Conservation (phyloP, 2,888 invertebrate genomes). For the Drosophila kanekoi region DNA sequence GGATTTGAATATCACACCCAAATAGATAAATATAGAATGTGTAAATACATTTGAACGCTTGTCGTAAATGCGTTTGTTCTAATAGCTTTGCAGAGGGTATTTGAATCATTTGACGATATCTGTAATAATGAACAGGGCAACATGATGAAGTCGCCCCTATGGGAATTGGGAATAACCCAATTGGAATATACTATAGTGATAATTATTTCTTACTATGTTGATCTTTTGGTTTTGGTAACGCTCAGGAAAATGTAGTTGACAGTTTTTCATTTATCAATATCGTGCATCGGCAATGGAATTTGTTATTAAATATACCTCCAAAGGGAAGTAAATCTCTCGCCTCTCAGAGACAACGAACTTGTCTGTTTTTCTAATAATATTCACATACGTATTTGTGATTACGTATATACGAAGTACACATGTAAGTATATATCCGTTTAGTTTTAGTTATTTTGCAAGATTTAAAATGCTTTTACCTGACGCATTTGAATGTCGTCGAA, state of each 20-base stretch:
- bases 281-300: background rate
- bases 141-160: no score
- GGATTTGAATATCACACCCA: slow-evolving; percentile 24
- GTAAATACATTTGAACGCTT: background rate
- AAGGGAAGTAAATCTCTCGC: background rate
- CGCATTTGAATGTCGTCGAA: slow-evolving; percentile 27
- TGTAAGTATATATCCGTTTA: background rate
- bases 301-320: background rate
- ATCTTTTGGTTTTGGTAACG: no score
- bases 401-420: background rate
- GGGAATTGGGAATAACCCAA: no score
- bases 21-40: no score
- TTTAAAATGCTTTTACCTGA: slow-evolving; percentile 38
- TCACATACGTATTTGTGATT: background rate
- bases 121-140: no score
- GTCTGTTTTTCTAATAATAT: slow-evolving; percentile 12
- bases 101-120: no score
- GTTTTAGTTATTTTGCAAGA: slow-evolving; percentile 21
- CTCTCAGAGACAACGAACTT: background rate
- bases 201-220: no score
- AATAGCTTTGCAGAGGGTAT: background rate
- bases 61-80: background rate
- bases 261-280: background rate
- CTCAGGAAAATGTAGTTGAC: no score
- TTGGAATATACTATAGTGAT: no score